These are phyloP conservation scores for Pantherophis alleghaniensis DNA, from an alignment of 2,797 vertebrate species.

Conservation along the genomic window DNA sequence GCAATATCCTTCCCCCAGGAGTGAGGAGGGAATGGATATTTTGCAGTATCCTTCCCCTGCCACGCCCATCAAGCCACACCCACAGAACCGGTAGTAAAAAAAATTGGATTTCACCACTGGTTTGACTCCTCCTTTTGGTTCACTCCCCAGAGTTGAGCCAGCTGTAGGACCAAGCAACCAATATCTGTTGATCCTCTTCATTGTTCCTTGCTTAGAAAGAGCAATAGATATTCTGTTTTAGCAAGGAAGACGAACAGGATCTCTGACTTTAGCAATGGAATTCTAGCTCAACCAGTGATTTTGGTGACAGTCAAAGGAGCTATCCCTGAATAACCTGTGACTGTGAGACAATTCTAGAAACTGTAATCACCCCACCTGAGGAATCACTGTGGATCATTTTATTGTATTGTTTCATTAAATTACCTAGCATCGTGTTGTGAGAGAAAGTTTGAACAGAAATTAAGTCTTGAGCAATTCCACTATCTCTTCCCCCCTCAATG, in stretches of 20 bases:
- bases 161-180: not conserved
- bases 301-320: not conserved
- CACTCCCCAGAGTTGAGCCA: not conserved
- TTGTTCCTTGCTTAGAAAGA: not conserved
- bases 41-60: too few species aligned
- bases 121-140: not conserved
- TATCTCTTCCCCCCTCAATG: conserved; percentile 20
- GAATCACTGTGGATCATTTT: not conserved
- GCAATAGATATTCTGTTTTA: not conserved
- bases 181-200: not conserved
- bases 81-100: too few species aligned
- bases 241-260: not conserved
- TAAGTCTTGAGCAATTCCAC: conserved; percentile 38
- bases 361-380: not conserved
- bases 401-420: not conserved
- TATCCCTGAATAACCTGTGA: not conserved
- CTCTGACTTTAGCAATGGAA: not conserved
- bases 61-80: too few species aligned
- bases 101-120: not conserved
- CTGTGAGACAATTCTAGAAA: not conserved
- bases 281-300: not conserved
- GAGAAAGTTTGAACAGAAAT: conserved; percentile 6
- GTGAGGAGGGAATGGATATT: too few species aligned
- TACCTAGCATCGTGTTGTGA: not conserved
- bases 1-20: too few species aligned